phyloP scores from a whole-genome alignment of 2,888 invertebrate genomes.

The Halictus quadricinctus region DNA sequence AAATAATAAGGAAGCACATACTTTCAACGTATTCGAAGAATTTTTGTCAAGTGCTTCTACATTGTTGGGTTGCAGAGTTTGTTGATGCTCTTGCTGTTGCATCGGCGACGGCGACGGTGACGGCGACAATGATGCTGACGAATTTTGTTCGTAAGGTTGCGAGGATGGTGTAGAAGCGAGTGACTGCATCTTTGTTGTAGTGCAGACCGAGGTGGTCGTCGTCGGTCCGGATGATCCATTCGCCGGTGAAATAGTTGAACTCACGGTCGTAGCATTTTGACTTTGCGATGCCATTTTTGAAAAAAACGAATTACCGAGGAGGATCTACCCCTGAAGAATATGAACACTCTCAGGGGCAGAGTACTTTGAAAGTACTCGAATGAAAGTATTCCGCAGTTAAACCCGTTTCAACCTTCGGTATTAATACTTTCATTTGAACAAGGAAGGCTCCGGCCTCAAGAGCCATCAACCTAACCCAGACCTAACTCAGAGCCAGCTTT shows the following conservation, averaged over 20 bases:
- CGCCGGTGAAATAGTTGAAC: conserved; percentile 66
- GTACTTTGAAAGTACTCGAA: conserved; percentile 36
- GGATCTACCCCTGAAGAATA: conserved; percentile 21
- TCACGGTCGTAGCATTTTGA: conserved; percentile 70
- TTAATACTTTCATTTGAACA: conserved; percentile 52
- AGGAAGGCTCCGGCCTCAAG: conserved; percentile 54
- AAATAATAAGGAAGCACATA: conserved; percentile 54
- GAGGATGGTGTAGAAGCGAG: conserved; percentile 44
- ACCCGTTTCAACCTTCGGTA: conserved; percentile 47
- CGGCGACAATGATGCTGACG: conserved; percentile 32
- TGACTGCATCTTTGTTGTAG: conserved; percentile 63
- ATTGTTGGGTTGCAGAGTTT: conserved; percentile 75
- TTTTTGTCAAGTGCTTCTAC: conserved; percentile 81
- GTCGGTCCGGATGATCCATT: conserved; percentile 72
- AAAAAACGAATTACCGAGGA: conserved; percentile 17
- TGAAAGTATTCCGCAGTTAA: conserved; percentile 36
- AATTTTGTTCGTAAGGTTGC: conserved; percentile 43
- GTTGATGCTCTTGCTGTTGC: conserved; percentile 62
- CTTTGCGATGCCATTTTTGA: conserved; percentile 78
- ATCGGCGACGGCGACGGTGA: conserved; percentile 27
- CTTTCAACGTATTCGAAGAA: conserved; percentile 81
- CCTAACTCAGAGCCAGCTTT: conserved; percentile 30
- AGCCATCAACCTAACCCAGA: conserved; percentile 18
- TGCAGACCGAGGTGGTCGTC: conserved; percentile 55
- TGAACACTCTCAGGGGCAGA: conserved; percentile 19